Base-by-base conservation (phyloP, 2,888 invertebrate genomes). In the Cephus rjabovi region DNA sequence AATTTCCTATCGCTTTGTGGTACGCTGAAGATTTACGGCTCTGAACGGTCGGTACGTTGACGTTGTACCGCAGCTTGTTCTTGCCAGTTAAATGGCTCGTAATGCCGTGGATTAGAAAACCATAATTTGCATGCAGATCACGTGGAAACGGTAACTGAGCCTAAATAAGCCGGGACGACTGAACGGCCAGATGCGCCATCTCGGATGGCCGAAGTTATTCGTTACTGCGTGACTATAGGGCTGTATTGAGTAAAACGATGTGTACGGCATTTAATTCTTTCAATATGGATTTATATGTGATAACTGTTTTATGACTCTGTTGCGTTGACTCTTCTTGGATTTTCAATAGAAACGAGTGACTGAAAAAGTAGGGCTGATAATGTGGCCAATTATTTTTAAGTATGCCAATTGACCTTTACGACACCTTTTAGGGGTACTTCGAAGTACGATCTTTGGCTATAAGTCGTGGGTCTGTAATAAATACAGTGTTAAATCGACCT, bases 51-150 rank as follows among this genome's bases (percentile, higher is more conserved):
- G 56, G 6, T 56, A 56, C 56, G 56, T 56, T 56, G 23, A 56
- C 56, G 2, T 56, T 56, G 4, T 40, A 56, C 23, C 56, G 56
- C 23, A 23, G 56, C 23, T 56, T 23, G 2, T 23, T 23, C 56
- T 56, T 23, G 9, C 56, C 9, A 23, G 23, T 23, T 56, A 56
- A 56, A 56, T 56, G 23, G 23, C 23, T 56, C 23, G 56, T 56
- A 56, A 56, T 74, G 69, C 75, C 15, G 68, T 71, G 83, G 79
- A 83, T 83, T 79, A 81, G 81, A 82, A 83, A 83, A 83, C 79
- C 83, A 79, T 83, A 83, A 83, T 82, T 83, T 80, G 76, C 23
- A 56, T 23, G 56, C 23, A 23, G 23, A 56, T 56, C 56, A 56
- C 56, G 23, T 9, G 56, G 56, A 9, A 56, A 56, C 23, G 2